Evolutionary conservation across 2,797 vertebrate species (phyloP), one percentile per base, ranked within the genome.

Genomic region (Pseudochaenichthys georgianus): DNA sequence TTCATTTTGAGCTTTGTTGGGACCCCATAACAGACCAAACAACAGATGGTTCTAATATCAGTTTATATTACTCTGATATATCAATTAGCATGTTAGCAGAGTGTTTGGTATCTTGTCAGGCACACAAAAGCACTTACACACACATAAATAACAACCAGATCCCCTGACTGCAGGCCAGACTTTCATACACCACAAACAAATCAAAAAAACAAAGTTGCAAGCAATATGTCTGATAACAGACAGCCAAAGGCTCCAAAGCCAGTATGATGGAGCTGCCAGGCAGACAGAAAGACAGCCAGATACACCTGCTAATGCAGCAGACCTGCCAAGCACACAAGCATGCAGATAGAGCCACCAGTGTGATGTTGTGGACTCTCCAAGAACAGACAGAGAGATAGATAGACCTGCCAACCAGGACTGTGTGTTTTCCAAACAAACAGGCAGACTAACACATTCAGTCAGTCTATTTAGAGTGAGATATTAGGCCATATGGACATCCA

Each of bases 241-340:
- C 74, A 75, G 76, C 61, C 77, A 80, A 70, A 53, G 65, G 66
- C 55, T 69, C 43, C 67, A 76, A 68, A 73, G 66, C 72, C 80
- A 78, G 77, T 60, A 57, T 50, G 70, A 62, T 46, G 54, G 66
- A 86, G 50, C 62, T 82, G 86, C 86, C 85, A 88, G 87, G 69
- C 75, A 82, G 86, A 86, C 73, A 83, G 82, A 85, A 78, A 74
- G 78, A 88, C 73, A 79, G 81, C 86, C 82, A 89, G 78, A 81
- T 79, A 81, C 82, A 88, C 87, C 89, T 93, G 84, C 77, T 89
- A 86, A 53, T 81, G 64, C 73, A 74, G 59, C 64, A 57, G 52
- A 77, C 46, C 75, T 78, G 85, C 86, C 78, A 86, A 87, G 59
- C 82, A 80, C 78, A 87, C 76, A 48, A 72, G 82, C 57, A 70